Evolutionary conservation across 2,888 invertebrate genomes (phyloP).

Genomic region (Elmis aenea): DNA sequence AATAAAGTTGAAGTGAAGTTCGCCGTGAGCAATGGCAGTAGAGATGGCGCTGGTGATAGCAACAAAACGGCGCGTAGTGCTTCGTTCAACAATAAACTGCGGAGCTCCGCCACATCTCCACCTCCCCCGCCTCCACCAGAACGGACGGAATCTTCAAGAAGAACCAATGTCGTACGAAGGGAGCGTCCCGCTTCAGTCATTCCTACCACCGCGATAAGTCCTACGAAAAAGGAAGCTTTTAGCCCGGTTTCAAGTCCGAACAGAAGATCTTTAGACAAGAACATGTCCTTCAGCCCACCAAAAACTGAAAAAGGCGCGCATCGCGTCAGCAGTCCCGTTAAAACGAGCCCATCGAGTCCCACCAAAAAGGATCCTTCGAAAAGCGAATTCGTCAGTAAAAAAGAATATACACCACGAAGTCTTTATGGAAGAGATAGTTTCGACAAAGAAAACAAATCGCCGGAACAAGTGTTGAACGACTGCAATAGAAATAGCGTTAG

Average conservation of each 20-base stretch:
- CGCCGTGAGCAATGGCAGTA: constrained; percentile 44
- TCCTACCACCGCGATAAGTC: constrained; percentile 30
- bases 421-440: constrained; percentile 25
- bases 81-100: constrained; percentile 51
- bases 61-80: constrained; percentile 50
- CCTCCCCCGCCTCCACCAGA: constrained; percentile 49
- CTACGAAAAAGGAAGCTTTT: constrained; percentile 18
- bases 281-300: constrained; percentile 24
- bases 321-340: constrained; percentile 8
- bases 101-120: constrained; percentile 44
- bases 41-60: constrained; percentile 25
- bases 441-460: constrained; percentile 21
- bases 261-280: constrained; percentile 16
- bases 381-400: constrained; percentile 6
- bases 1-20: constrained; percentile 55
- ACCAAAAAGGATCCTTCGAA: constrained; percentile 1
- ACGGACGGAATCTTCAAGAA: constrained; percentile 41
- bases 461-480: constrained; percentile 5
- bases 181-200: constrained; percentile 44
- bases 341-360: constrained; percentile 2
- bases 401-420: constrained; percentile 24
- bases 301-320: constrained; percentile 37
- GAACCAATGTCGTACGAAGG: constrained; percentile 36
- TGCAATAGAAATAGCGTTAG: no score
- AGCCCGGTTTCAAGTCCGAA: no score